Percentiles rank a stretch among this genome's conserved stretches.
phyloP scores from a whole-genome alignment of 1,140 invertebrate genomes.

The Gryon sp. region DNA sequence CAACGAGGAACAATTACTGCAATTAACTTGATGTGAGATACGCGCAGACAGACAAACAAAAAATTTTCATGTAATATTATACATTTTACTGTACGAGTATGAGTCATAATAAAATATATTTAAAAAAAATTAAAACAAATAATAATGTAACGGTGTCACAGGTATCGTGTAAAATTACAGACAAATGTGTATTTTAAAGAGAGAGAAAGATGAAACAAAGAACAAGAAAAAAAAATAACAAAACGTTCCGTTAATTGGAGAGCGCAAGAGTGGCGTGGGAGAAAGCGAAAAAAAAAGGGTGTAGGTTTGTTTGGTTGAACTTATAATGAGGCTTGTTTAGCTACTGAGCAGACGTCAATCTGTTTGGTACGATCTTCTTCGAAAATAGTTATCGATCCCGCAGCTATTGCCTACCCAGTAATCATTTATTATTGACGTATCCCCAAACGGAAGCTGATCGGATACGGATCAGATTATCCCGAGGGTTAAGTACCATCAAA shows the following conservation, averaged over 20 bases:
- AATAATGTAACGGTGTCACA: slow-evolving; percentile 57
- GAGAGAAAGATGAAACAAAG: too few species aligned
- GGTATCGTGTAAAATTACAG: slow-evolving; percentile 53
- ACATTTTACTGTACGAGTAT: slow-evolving; percentile 48
- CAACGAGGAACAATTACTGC: slow-evolving; percentile 6
- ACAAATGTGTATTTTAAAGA: slow-evolving; percentile 57
- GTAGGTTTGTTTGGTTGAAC: too few species aligned
- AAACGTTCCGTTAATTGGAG: slow-evolving; percentile 17
- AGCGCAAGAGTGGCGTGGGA: slow-evolving; percentile 10
- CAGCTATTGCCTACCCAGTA: slow-evolving; percentile 21
- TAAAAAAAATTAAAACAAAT: slow-evolving; percentile 9
- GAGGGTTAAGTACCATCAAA: slow-evolving; percentile 30
- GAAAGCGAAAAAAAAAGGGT: slow-evolving; percentile 29
- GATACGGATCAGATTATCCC: slow-evolving; percentile 47
- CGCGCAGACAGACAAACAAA: neutral
- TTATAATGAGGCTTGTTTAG: neutral
- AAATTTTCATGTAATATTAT: slow-evolving; percentile 48
- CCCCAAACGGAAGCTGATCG: slow-evolving; percentile 31
- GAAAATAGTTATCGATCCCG: slow-evolving; percentile 41
- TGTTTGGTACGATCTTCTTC: slow-evolving; percentile 19
- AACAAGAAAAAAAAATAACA: too few species aligned
- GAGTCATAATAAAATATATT: slow-evolving; percentile 30
- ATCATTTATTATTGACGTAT: slow-evolving; percentile 43
- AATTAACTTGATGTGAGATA: slow-evolving; percentile 21
- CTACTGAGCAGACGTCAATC: slow-evolving; percentile 3